A percentile compares a stretch with the other conserved stretches of the same genome.
Conservation (phyloP, 2,113 vertebrate species). For the Tiliqua scincoides region DNA sequence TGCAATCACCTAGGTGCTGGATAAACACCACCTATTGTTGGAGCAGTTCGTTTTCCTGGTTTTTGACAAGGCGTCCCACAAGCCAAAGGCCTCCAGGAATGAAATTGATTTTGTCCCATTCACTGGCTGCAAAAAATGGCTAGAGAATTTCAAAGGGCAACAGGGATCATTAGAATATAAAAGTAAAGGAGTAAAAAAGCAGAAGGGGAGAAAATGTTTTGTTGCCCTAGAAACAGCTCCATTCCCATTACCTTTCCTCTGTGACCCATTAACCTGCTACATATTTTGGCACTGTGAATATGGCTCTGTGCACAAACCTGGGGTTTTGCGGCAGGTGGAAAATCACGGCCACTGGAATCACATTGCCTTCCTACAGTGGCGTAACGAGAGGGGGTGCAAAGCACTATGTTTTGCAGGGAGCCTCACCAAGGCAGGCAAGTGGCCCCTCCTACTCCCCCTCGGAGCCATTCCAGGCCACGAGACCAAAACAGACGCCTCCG, state of each 20-base stretch:
- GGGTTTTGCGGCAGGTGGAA: neutral
- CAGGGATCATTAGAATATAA: slow-evolving; percentile 5
- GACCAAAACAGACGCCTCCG: no score
- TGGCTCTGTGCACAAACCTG: neutral
- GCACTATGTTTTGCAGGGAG: no score
- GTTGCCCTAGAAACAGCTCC: slow-evolving; percentile 34
- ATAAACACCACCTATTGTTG: neutral
- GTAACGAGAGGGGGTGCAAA: no score
- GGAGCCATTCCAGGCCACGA: no score
- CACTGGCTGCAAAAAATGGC: slow-evolving; percentile 12
- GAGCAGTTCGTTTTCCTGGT: neutral
- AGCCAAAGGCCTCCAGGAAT: neutral
- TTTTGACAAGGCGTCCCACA: neutral
- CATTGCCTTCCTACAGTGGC: neutral
- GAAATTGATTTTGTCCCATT: slow-evolving; percentile 14
- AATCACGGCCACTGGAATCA: neutral
- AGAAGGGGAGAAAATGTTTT: slow-evolving; percentile 6
- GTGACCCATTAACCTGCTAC: slow-evolving; percentile 15
- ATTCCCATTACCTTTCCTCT: slow-evolving; percentile 22
- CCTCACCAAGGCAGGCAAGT: no score
- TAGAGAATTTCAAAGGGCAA: slow-evolving; percentile 16
- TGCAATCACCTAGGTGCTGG: neutral
- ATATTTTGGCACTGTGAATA: slow-evolving; percentile 17
- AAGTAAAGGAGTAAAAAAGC: slow-evolving; percentile 6
- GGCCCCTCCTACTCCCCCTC: no score